Conservation (phyloP, 2,113 vertebrate genomes). For the Elephas maximus region DNA sequence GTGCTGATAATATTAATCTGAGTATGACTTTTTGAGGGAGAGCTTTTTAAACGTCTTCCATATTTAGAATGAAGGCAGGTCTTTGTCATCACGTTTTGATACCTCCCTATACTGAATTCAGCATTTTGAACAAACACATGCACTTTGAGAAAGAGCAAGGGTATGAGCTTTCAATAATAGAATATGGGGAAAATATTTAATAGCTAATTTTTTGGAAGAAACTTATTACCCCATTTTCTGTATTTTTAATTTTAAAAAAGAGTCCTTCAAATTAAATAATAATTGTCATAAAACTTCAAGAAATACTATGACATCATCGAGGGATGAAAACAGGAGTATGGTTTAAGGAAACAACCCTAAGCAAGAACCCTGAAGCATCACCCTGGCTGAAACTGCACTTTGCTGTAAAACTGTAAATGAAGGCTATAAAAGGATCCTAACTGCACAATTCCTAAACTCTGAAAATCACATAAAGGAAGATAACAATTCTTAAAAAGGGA, state of each 20-base stretch:
- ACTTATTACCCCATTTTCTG: background rate
- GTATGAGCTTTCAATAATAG: background rate
- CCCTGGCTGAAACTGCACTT: background rate
- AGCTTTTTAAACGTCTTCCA: background rate
- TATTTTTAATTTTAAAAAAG: conserved; percentile 14
- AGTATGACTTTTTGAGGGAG: background rate
- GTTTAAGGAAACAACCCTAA: conserved; percentile 21
- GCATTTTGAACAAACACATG: background rate
- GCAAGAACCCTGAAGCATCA: background rate
- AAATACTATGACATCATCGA: conserved; percentile 31
- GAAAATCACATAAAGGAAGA: background rate
- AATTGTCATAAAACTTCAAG: conserved; percentile 32
- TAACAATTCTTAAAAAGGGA: background rate
- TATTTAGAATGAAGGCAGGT: background rate
- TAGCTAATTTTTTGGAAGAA: conserved; percentile 20
- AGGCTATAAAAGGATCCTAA: background rate
- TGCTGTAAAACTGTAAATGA: background rate
- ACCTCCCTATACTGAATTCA: background rate
- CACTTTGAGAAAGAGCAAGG: background rate
- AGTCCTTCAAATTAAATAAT: background rate
- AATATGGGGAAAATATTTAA: background rate
- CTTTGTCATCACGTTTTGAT: background rate
- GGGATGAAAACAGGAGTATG: background rate
- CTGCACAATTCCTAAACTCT: background rate
- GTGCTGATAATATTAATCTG: background rate